phyloP scores from a whole-genome alignment of 2,797 vertebrate genomes.

The Gadopsis marmoratus region DNA sequence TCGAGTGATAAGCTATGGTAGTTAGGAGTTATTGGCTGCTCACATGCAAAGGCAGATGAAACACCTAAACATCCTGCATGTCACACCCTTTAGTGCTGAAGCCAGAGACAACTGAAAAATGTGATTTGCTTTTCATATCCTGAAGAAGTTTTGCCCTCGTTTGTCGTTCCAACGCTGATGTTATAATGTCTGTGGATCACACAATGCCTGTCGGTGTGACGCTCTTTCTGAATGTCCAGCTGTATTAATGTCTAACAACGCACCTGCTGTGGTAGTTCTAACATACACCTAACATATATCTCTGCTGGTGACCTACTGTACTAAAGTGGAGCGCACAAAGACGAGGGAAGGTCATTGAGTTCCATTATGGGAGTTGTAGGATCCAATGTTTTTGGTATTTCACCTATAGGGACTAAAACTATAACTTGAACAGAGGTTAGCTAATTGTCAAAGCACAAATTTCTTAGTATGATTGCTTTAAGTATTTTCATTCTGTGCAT shows the following conservation, averaged over 20 bases:
- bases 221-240: no score
- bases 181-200: background rate
- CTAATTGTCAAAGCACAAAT: background rate
- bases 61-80: background rate
- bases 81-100: background rate
- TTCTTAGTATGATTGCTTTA: background rate
- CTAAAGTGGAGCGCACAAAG: no score
- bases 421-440: background rate
- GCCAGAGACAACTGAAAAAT: background rate
- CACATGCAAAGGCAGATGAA: background rate
- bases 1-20: no score
- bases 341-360: background rate
- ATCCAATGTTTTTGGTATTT: background rate
- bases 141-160: background rate
- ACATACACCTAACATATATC: background rate
- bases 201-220: no score
- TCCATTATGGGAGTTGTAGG: constrained; percentile 3
- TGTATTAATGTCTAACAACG: no score
- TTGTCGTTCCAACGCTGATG: background rate
- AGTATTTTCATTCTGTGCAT: no score
- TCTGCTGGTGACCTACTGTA: background rate
- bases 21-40: background rate
- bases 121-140: background rate
- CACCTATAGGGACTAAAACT: background rate
- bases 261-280: background rate